Evolutionary conservation across 2,113 vertebrate species (phyloP).

Genomic region (Pardalotus punctatus): DNA sequence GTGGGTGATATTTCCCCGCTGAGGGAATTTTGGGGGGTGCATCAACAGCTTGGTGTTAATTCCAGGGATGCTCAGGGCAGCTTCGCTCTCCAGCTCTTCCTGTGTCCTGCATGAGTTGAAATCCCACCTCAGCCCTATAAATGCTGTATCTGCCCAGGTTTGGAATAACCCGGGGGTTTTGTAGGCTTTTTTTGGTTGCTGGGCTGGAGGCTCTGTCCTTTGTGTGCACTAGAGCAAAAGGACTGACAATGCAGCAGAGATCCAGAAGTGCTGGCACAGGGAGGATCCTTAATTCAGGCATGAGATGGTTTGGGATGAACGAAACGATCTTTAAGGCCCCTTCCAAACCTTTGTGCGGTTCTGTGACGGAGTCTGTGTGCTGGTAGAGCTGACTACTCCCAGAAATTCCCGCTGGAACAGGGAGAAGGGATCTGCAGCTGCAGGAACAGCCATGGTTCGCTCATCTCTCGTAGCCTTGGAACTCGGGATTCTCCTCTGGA

Average conservation of each 20-base stretch:
- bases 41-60: background rate
- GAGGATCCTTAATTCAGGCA: background rate
- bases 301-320: background rate
- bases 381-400: background rate
- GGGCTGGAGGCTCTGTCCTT: background rate
- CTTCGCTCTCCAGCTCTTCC: background rate
- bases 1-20: background rate
- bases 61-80: background rate
- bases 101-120: fast-evolving
- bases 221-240: background rate
- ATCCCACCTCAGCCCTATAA: background rate
- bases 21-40: background rate
- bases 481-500: background rate
- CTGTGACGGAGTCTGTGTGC: background rate
- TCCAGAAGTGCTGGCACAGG: background rate
- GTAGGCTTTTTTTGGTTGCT: background rate
- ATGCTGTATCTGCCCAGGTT: background rate
- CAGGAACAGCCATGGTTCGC: background rate
- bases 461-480: background rate
- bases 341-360: background rate
- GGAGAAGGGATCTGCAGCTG: background rate
- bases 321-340: background rate
- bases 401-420: background rate
- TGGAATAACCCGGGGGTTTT: background rate
- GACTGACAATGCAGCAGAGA: background rate